Conservation (phyloP, 2,113 vertebrate genomes). For the Noturus placidus region DNA sequence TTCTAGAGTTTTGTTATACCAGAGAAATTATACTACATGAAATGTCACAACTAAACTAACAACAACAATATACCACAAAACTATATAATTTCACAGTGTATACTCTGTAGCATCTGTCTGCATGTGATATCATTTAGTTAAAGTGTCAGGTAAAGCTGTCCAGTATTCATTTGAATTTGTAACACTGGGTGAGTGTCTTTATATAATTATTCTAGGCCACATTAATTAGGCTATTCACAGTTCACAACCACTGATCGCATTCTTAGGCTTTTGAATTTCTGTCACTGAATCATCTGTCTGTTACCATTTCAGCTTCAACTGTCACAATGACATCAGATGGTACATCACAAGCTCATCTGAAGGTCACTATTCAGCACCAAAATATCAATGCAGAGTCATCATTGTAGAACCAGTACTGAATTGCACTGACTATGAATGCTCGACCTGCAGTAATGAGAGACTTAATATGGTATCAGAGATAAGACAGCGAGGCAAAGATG, state of each 20-base stretch:
- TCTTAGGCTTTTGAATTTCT: not conserved
- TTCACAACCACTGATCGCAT: not conserved
- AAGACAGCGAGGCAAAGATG: conserved; percentile 32
- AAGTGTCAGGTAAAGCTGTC: not conserved
- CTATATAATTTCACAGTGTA: no score
- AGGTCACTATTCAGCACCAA: not conserved
- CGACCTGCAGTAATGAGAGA: conserved; percentile 8
- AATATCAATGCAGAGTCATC: not conserved
- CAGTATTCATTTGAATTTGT: not conserved
- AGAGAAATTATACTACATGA: no score
- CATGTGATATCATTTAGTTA: not conserved
- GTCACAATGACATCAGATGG: not conserved
- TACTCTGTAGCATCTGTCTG: not conserved
- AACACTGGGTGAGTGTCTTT: not conserved
- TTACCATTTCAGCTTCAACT: not conserved
- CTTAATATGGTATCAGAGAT: conserved; percentile 19
- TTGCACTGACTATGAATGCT: not conserved
- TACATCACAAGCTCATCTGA: not conserved
- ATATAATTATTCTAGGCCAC: not conserved
- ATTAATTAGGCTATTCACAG: not conserved
- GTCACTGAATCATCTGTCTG: not conserved
- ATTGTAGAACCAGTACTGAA: not conserved
- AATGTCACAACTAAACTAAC: no score
- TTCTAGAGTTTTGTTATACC: no score
- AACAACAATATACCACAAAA: no score